Evolutionary conservation across 2,113 vertebrate genomes (phyloP), one percentile per base, ranked within the genome.

Genomic region (Cichladusa arquata): DNA sequence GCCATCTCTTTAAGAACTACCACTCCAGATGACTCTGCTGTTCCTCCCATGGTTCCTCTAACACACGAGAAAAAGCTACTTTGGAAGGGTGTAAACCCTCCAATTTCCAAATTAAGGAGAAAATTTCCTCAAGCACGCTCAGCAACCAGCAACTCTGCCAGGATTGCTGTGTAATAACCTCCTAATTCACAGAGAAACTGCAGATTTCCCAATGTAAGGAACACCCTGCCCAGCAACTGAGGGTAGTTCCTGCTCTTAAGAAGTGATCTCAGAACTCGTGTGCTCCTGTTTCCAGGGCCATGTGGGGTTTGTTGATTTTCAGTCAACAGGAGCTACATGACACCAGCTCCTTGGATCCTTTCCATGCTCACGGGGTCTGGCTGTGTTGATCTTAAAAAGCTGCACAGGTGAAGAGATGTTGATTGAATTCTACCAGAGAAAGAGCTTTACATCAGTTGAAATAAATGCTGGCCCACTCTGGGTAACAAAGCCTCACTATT

Each of bases 151-250:
- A 81, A 69, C 47, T 86, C 92, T 19, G 19, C 70, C 74, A 45
- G 56, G 58, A 48, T 2, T 24, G 24, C 51, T 42, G 38, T 28
- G 53, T 6, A 73, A 47, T 11, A 62, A 76, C 74, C 73, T 3
- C 62, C 79, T 26, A 53, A 82, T 48, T 85, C 82, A 28, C 15
- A 1, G 83, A 90, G 85, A 92, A 83, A 86, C 22, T 19, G 54
- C 69, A 60, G 66, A 58, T 92, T 83, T 94, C 88, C 88, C 88
- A 86, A 62, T 78, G 38, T 42, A 76, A 94, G 86, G 4, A 95
- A 71, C 79, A 83, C 62, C 88, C 92, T 95, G 94, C 95, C 88
- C 96, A 88, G 96, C 86, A 88, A 91, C 94, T 36, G 56, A 24
- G 7, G 45, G 15, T 1, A 51, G 88, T 64, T 92, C 80, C 86